Conservation (phyloP, 2,888 invertebrate genomes). For the Drepana falcataria region DNA sequence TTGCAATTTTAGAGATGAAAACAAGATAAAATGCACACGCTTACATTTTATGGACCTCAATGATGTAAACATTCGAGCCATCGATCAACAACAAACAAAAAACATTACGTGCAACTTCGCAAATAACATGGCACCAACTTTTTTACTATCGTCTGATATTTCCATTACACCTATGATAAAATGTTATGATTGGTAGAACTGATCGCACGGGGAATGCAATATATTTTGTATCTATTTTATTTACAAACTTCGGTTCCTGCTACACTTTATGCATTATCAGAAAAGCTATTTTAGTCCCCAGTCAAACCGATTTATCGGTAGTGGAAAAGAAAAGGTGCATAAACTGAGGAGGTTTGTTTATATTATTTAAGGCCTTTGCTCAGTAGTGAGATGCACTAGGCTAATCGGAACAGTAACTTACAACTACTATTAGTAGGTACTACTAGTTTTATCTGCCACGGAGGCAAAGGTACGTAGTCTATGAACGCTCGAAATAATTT, state of each 20-base stretch:
- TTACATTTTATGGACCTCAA: slow-evolving; percentile 5
- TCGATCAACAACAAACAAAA: slow-evolving; percentile 56
- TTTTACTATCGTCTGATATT: slow-evolving; percentile 66
- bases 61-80: slow-evolving; percentile 27
- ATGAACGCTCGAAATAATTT: slow-evolving; percentile 1
- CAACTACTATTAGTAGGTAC: too few relatives aligned
- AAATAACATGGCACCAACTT: slow-evolving; percentile 54
- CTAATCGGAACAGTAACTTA: too few relatives aligned
- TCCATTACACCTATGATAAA: slow-evolving; percentile 76
- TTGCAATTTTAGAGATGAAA: too few relatives aligned
- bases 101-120: slow-evolving; percentile 52
- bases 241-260: slow-evolving; percentile 64
- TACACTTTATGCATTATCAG: slow-evolving; percentile 43
- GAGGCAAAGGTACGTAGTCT: too few relatives aligned
- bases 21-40: background rate
- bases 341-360: background rate
- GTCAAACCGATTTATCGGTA: slow-evolving; percentile 17
- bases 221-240: slow-evolving; percentile 72
- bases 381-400: too few relatives aligned
- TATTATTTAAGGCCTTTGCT: too few relatives aligned
- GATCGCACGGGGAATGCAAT: slow-evolving; percentile 37
- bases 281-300: slow-evolving; percentile 45
- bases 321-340: background rate
- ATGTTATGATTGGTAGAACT: slow-evolving; percentile 56
- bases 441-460: too few relatives aligned